Base-by-base conservation (phyloP, 2,888 invertebrate species). In the Andrena fulva region DNA sequence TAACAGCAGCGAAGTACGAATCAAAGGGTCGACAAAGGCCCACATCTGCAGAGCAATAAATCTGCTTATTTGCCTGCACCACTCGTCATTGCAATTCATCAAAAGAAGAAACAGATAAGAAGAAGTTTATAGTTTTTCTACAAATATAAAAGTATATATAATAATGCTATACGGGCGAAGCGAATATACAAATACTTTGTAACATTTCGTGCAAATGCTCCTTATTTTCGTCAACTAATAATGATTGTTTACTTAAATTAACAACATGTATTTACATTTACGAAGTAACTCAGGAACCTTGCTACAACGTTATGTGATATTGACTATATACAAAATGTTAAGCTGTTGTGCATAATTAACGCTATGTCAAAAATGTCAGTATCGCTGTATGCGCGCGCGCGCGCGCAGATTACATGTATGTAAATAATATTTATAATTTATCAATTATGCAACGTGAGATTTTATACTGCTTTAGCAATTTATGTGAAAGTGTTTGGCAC, bases 81-180 rank as follows among this genome's bases (percentile, higher is more conserved):
- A 59, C 27, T 31, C 8, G 27, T 31, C 12, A 1, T 7, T 33
- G 29, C 12, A 27, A 8, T 52, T 62, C 24, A 66, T 35, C 42
- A n/a, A 76, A 56, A 35, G 8, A 56, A 35, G 29, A 54, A 0
- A 48, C 3, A 42, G n/a, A 54, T 72, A 27, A 42, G n/a, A 50
- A 73, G 8, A 52, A 48, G 20, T 74, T 69, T 60, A 50, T 74
- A 81, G 64, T 60, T 80, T 66, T 80, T 74, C 54, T 81, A 80
- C 63, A 27, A 56, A 68, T 35, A 16, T 12, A 71, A 66, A 29
- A 54, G 20, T 60, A 62, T 74, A 70, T 20, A 42, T 42, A 42
- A 42, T 50, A 24, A 67, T 72, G 42, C 20, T 70, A 64, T 72
- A 59, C 52, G 35, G 16, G 7, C 2, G 20, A 54, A 50, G 16